Evolutionary conservation across 2,888 invertebrate species (phyloP), one percentile per base, ranked within the genome.

Genomic region (Thera britannica): DNA sequence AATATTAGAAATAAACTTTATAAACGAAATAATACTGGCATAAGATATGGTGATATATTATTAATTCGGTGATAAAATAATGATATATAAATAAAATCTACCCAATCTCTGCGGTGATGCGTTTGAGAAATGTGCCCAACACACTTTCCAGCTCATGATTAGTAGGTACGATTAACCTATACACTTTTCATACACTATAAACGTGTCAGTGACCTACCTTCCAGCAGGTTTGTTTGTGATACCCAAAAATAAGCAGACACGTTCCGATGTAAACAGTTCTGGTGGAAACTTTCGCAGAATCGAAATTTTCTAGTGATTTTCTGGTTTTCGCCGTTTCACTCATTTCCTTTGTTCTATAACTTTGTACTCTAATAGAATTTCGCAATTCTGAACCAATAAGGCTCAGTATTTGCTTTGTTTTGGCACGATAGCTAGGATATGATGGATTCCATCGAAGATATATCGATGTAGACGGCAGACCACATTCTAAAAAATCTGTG

Each of bases 161-260:
- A 65, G 58, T 54, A 46, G 44, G 9, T 46, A 48, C 54, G 8
- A 12, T 44, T 58, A 11, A 49, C 55, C 55, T 65, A 60, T 23
- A 48, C 56, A 59, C 68, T 52, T 75, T 77, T 77, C 78, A 68
- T 69, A 78, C 72, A 71, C 70, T 12, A 72, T 77, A 73, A 76
- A 76, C 65, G 66, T 73, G 79, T 80, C 81, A 76, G 68, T 74
- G 78, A 77, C 71, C 80, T 73, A 51, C 68, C 49, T 66, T 58
- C 60, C 65, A 70, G 71, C 74, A 72, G 63, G 58, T 48, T 44
- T 55, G 61, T 60, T 65, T 60, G 65, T 57, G 73, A 73, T 73
- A 78, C 73, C 68, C 68, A 66, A 78, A 80, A 80, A 77, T 74
- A 72, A 74, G 72, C 63, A 67, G 73, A 75, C 71, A 59, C 56